These are phyloP conservation scores for Salmo trutta DNA, from an alignment of 2,797 vertebrate genomes.

Conservation along the genomic window DNA sequence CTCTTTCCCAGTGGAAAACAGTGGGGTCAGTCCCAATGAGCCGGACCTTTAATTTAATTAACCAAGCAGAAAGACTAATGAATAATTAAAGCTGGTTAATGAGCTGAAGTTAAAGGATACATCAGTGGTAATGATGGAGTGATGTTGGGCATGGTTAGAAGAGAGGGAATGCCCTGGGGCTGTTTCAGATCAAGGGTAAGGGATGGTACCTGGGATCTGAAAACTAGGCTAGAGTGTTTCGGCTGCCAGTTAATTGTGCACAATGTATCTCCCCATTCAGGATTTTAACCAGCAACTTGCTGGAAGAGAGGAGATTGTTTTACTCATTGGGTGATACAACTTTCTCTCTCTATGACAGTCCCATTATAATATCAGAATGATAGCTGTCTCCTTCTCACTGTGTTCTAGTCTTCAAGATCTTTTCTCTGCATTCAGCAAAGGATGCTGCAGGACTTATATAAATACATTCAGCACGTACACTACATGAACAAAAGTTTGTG, in stretches of 20 bases:
- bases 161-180: not conserved
- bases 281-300: not conserved
- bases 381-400: conserved; percentile 21
- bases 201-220: not conserved
- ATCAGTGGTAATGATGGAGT: conserved; percentile 54
- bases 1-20: not conserved
- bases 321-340: not conserved
- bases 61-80: conserved; percentile 24
- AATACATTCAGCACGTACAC: not conserved
- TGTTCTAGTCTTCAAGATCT: conserved; percentile 24
- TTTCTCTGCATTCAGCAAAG: conserved; percentile 14
- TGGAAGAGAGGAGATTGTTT: not conserved
- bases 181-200: not conserved
- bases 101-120: conserved; percentile 54
- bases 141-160: conserved; percentile 24
- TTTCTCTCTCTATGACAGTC: conserved; percentile 21
- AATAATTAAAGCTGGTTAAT: conserved; percentile 65
- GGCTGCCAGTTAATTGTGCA: not conserved
- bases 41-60: conserved; percentile 55
- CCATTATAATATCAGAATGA: conserved; percentile 37
- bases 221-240: not conserved
- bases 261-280: not conserved
- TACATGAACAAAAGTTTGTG: no score
- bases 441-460: not conserved
- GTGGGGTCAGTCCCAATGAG: conserved; percentile 10